These are phyloP conservation scores for Ectobius pallidus DNA, from an alignment of 2,888 invertebrate species.

Conservation along the genomic window DNA sequence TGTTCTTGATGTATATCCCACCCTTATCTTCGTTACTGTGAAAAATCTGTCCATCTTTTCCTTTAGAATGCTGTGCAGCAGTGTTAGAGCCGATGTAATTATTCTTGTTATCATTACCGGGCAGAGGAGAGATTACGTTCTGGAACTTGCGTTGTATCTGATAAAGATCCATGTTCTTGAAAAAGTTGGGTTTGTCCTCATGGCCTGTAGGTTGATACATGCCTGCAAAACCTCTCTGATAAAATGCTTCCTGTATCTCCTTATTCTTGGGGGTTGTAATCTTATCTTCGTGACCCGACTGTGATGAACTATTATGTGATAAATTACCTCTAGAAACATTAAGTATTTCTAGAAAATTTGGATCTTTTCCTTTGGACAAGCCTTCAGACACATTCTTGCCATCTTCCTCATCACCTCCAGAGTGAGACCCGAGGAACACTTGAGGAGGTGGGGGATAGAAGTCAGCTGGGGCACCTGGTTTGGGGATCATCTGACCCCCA, in stretches of 20 bases:
- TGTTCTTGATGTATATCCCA: background rate
- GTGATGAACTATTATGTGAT: background rate
- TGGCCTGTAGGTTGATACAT: background rate
- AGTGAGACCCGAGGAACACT: conserved; percentile 22
- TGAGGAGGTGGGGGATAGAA: conserved; percentile 36
- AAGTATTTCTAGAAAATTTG: background rate
- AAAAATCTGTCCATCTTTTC: background rate
- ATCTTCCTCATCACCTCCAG: conserved; percentile 3
- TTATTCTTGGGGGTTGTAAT: background rate
- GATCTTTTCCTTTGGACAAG: conserved; percentile 2
- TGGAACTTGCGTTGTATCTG: conserved; percentile 18
- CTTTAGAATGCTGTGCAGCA: background rate
- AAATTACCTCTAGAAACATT: background rate
- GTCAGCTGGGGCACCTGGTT: background rate
- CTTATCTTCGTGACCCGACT: background rate
- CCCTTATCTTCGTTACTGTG: background rate
- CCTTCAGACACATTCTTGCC: conserved; percentile 2
- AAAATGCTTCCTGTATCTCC: background rate
- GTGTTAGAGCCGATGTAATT: background rate
- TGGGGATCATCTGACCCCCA: background rate
- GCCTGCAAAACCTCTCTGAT: background rate
- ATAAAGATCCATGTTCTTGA: conserved; percentile 10
- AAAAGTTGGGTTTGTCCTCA: background rate
- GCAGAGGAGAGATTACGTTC: background rate
- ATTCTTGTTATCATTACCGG: conserved; percentile 12